Evolutionary conservation across 2,113 vertebrate genomes (phyloP).

Genomic region (Hystrix cristata): DNA sequence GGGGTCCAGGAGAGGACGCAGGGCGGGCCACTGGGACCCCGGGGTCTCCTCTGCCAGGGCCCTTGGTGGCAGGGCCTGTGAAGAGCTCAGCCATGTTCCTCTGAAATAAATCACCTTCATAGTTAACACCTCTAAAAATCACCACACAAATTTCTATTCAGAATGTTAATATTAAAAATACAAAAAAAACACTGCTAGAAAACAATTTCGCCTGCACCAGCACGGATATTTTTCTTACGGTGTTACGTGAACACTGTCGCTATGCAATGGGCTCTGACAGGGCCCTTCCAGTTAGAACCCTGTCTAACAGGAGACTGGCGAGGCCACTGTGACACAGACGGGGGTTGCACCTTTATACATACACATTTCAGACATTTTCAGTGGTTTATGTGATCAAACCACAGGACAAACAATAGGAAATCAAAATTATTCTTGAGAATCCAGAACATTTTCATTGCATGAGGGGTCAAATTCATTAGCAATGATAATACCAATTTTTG

Average conservation of each 20-base stretch:
- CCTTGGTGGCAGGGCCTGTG: neutral
- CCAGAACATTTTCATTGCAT: neutral
- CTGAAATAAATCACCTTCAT: conserved; percentile 76
- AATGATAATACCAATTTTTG: conserved; percentile 29
- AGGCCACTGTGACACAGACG: neutral
- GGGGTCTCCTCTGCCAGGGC: conserved; percentile 58
- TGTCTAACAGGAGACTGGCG: neutral
- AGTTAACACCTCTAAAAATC: conserved; percentile 39
- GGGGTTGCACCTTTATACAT: neutral
- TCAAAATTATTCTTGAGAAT: conserved; percentile 45
- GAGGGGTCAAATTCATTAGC: conserved; percentile 6
- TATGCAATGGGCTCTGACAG: neutral
- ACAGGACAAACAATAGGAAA: neutral
- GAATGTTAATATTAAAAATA: neutral
- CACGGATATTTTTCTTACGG: neutral
- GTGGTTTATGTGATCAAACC: neutral
- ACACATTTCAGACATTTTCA: neutral
- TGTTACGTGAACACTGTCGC: neutral
- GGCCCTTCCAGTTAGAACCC: neutral
- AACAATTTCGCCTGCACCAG: neutral
- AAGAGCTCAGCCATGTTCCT: neutral
- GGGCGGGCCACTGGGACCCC: neutral
- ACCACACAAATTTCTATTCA: conserved; percentile 18
- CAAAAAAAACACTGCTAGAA: neutral
- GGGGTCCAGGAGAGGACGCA: neutral